phyloP scores from a whole-genome alignment of 2,113 vertebrate species.

The Anoura caudifer region DNA sequence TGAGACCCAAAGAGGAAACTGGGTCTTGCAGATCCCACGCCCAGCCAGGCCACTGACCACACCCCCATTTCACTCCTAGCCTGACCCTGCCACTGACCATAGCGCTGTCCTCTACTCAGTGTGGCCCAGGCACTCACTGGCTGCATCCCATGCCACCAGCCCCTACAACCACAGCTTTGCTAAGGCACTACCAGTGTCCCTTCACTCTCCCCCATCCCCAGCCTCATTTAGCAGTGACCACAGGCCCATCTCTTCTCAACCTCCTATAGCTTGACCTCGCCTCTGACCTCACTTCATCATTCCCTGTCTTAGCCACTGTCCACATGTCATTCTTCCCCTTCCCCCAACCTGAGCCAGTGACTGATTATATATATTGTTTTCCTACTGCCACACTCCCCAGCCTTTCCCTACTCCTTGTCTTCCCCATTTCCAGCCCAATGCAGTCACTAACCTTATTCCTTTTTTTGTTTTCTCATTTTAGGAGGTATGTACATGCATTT shows the following conservation, averaged over 20 bases:
- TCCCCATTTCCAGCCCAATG: not conserved
- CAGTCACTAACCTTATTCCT: not conserved
- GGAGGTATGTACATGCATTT: not conserved
- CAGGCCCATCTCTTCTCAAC: not conserved
- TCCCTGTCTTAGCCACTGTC: not conserved
- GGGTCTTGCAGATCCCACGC: slow-evolving; percentile 73
- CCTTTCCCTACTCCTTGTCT: not conserved
- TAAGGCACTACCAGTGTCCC: not conserved
- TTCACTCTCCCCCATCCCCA: not conserved
- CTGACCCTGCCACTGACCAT: slow-evolving; percentile 62
- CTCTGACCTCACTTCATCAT: slow-evolving; percentile 25
- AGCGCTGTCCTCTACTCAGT: not conserved
- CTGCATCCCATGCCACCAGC: not conserved
- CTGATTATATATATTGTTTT: not conserved
- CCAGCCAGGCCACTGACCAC: slow-evolving; percentile 69
- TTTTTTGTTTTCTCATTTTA: not conserved
- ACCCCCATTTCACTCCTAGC: slow-evolving; percentile 62
- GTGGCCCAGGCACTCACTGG: not conserved
- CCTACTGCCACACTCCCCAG: not conserved
- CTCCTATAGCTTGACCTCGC: not conserved
- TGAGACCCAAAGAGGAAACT: slow-evolving; percentile 75
- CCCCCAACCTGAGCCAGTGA: not conserved
- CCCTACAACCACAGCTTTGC: not conserved
- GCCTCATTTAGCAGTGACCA: slow-evolving; percentile 17
- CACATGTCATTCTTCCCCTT: not conserved